phyloP scores from a whole-genome alignment of 2,113 vertebrate species.

The Empidonax traillii region DNA sequence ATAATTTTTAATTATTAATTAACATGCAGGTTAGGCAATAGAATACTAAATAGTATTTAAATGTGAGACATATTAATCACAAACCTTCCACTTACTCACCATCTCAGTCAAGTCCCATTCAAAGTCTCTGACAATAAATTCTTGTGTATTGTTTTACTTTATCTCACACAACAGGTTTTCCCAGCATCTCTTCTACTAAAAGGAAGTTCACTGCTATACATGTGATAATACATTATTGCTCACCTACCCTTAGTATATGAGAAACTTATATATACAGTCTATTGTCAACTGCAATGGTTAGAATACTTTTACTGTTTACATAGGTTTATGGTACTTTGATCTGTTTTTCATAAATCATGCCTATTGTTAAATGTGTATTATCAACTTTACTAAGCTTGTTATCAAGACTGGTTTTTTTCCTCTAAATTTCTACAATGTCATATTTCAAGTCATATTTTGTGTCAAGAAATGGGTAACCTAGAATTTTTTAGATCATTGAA shows the following conservation, averaged over 20 bases:
- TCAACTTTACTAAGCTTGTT: neutral
- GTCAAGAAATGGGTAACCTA: neutral
- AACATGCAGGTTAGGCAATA: neutral
- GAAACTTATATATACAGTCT: neutral
- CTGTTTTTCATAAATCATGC: neutral
- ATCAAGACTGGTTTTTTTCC: neutral
- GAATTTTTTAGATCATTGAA: neutral
- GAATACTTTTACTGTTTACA: neutral
- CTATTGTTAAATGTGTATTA: neutral
- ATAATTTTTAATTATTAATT: neutral
- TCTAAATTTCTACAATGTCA: neutral
- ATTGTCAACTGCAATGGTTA: neutral
- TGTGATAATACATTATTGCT: neutral
- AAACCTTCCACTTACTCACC: neutral
- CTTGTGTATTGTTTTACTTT: neutral
- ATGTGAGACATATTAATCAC: neutral
- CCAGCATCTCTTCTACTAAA: neutral
- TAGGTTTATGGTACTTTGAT: neutral
- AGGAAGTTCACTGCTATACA: neutral
- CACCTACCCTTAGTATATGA: neutral
- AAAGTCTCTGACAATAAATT: neutral
- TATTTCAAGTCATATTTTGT: neutral
- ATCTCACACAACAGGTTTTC: slow-evolving; percentile 7
- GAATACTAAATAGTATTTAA: neutral
- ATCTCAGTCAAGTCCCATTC: neutral